Evolutionary conservation across 2,888 invertebrate genomes (phyloP).

Genomic region (Myopa tessellatipennis): DNA sequence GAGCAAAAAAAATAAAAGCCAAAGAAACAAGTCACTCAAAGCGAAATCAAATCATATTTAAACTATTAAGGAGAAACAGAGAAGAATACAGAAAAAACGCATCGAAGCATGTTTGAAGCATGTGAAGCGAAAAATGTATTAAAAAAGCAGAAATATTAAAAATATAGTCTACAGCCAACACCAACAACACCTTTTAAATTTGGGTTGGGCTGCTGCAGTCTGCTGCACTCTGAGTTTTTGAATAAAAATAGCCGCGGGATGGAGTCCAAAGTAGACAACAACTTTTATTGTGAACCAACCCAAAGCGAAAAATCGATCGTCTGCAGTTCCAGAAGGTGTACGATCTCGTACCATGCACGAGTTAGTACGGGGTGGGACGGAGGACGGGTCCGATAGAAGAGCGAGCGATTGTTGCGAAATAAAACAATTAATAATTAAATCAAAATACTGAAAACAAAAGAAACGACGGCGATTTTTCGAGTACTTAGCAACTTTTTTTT

Average conservation of each 20-base stretch:
- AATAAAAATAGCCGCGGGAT: not conserved
- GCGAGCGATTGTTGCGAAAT: not conserved
- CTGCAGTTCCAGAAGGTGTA: not conserved
- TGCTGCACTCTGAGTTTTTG: not conserved
- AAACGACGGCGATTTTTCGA: not conserved
- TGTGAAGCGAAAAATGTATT: not conserved
- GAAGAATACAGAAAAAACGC: not conserved
- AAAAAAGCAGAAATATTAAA: not conserved
- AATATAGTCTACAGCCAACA: not conserved
- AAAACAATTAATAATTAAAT: not conserved
- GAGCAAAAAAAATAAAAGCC: too few relatives aligned
- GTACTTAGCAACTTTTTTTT: not conserved
- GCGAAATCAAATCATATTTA: conserved; percentile 31
- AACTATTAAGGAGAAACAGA: conserved; percentile 18
- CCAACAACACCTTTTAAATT: not conserved
- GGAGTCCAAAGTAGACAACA: not conserved
- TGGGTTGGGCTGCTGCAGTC: conserved; percentile 12
- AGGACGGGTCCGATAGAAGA: not conserved
- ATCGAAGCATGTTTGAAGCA: not conserved
- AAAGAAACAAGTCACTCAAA: conserved; percentile 4
- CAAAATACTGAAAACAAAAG: not conserved
- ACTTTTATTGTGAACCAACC: not conserved
- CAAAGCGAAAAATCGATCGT: not conserved
- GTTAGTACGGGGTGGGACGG: not conserved
- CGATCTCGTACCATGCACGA: too few relatives aligned